Evolutionary conservation across 2,797 vertebrate genomes (phyloP).

Genomic region (Sebastes hubbsi): DNA sequence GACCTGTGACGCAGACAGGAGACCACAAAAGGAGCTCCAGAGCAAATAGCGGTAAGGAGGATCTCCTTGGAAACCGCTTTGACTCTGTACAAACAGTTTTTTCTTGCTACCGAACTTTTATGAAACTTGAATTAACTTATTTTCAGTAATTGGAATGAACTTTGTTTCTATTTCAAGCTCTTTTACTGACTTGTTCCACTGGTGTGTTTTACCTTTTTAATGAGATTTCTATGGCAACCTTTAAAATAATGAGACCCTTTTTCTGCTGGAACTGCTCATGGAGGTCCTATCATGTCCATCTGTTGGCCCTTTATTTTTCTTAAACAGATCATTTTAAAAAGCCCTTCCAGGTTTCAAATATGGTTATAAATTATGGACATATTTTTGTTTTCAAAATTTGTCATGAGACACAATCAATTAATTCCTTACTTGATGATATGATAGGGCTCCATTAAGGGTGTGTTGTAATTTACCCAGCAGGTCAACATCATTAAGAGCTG

Average conservation of each 20-base stretch:
- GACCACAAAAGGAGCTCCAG: conserved; percentile 1
- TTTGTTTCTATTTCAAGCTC: conserved; percentile 48
- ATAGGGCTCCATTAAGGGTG: conserved; percentile 6
- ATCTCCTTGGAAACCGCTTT: conserved; percentile 26
- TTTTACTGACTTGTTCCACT: conserved; percentile 6
- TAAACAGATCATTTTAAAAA: neutral
- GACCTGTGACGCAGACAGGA: conserved; percentile 76
- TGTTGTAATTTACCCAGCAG: neutral
- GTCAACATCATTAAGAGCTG: conserved; percentile 4
- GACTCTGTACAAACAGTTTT: neutral
- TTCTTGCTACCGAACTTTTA: conserved; percentile 33
- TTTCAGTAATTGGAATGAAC: conserved; percentile 32
- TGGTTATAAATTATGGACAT: neutral
- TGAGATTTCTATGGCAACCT: conserved; percentile 54
- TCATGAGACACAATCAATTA: neutral
- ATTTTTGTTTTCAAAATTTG: neutral
- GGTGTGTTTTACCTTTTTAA: conserved; percentile 42
- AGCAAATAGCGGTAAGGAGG: conserved; percentile 4
- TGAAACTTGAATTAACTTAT: conserved; percentile 53
- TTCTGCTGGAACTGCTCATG: neutral
- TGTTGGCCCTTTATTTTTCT: neutral
- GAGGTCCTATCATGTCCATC: conserved; percentile 10
- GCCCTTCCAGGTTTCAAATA: neutral
- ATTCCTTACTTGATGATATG: neutral
- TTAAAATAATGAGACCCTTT: conserved; percentile 19